These are phyloP conservation scores for Neoitamus cyanurus DNA, from an alignment of 2,888 invertebrate species.

Conservation along the genomic window DNA sequence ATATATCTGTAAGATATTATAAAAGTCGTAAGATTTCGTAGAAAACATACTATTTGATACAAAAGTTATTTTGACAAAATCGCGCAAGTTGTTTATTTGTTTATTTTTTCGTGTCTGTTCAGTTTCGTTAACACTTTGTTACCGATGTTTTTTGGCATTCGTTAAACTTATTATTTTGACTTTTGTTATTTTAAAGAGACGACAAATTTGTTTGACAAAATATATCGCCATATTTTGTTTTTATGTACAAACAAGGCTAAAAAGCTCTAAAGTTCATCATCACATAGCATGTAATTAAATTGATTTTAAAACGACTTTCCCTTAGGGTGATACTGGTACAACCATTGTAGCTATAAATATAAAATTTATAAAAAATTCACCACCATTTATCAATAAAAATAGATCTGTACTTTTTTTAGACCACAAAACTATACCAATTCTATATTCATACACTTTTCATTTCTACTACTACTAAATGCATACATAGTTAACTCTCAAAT, in stretches of 20 bases:
- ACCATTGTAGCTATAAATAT: constrained; percentile 28
- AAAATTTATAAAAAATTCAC: constrained; percentile 20
- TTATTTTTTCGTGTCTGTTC: neutral
- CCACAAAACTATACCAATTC: neutral
- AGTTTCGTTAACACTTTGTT: neutral
- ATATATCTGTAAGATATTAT: constrained; percentile 32
- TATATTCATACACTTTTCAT: constrained; percentile 28
- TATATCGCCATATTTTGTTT: constrained; percentile 33
- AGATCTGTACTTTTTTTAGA: constrained; percentile 20
- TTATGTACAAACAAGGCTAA: neutral
- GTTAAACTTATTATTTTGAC: neutral
- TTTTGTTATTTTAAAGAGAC: neutral
- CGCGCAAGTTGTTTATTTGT: constrained; percentile 8
- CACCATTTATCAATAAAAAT: constrained; percentile 14
- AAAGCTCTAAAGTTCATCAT: neutral
- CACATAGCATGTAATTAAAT: constrained; percentile 10
- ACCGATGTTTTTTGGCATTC: neutral
- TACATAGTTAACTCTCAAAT: neutral
- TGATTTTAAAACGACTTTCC: neutral
- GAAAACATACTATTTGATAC: neutral
- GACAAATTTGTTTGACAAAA: neutral
- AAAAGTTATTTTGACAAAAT: neutral
- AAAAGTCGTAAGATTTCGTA: constrained; percentile 10
- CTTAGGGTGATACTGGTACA: constrained; percentile 26
- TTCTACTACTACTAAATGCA: neutral